phyloP scores from a whole-genome alignment of 2,888 invertebrate genomes.

The Clepsis dumicolana region DNA sequence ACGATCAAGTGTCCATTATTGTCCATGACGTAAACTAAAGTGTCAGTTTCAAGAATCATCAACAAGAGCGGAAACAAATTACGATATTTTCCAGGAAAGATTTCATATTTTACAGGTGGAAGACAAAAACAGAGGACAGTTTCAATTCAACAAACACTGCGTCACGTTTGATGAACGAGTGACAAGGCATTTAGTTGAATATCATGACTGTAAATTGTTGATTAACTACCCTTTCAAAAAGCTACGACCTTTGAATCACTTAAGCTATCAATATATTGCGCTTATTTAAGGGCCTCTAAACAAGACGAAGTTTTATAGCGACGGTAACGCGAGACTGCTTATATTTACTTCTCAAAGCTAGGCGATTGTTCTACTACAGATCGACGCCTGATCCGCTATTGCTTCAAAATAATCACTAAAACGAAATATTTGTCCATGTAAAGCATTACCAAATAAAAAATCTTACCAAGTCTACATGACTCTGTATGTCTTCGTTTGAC shows the following conservation, averaged over 20 bases:
- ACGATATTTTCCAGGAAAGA: conserved; percentile 30
- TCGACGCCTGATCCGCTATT: too few species aligned
- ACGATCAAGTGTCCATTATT: conserved; percentile 27
- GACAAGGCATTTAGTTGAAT: conserved; percentile 18
- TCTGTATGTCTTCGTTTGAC: too few species aligned
- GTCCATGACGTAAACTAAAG: conserved; percentile 28
- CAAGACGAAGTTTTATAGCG: too few species aligned
- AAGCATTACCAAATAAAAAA: too few species aligned
- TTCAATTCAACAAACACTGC: conserved; percentile 15
- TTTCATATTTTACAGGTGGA: conserved; percentile 16
- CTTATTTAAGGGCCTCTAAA: too few species aligned
- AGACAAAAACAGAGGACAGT: conserved; percentile 24
- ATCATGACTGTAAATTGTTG: not conserved
- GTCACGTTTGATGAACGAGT: conserved; percentile 17
- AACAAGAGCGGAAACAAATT: conserved; percentile 30
- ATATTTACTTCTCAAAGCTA: too few species aligned
- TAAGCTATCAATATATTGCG: not conserved
- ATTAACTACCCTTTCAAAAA: not conserved
- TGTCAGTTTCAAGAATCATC: conserved; percentile 17
- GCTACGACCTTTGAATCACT: not conserved
- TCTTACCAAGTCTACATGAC: too few species aligned
- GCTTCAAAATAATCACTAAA: too few species aligned
- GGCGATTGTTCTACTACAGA: too few species aligned
- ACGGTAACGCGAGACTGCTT: not conserved
- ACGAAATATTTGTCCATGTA: too few species aligned